Evolutionary conservation across 2,888 invertebrate genomes (phyloP).

Genomic region (Horisme vitalbata): DNA sequence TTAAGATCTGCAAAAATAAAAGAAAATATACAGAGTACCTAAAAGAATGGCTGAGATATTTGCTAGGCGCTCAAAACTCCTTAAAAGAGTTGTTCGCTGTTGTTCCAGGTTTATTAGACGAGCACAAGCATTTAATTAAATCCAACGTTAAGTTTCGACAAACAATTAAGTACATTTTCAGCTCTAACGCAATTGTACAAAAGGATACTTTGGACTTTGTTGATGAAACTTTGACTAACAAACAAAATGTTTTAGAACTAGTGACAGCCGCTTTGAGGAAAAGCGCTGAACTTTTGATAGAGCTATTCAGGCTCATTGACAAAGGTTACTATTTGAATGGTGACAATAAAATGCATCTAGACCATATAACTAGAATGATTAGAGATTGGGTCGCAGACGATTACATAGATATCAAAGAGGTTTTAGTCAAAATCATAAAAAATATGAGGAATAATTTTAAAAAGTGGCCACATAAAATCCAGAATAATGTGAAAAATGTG

Average conservation of each 20-base stretch:
- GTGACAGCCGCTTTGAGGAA: constrained; percentile 39
- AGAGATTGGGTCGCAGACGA: constrained; percentile 30
- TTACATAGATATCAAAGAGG: neutral
- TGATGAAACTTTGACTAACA: constrained; percentile 50
- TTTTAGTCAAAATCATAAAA: constrained; percentile 40
- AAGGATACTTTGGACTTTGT: constrained; percentile 52
- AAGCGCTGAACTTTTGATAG: constrained; percentile 34
- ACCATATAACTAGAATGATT: constrained; percentile 40
- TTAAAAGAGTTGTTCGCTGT: constrained; percentile 11
- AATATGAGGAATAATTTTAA: constrained; percentile 49
- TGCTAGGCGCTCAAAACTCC: constrained; percentile 1
- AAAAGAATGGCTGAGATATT: constrained; percentile 17
- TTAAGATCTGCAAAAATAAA: constrained; percentile 10
- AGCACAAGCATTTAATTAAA: constrained; percentile 13
- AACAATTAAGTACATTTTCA: constrained; percentile 33
- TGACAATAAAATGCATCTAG: constrained; percentile 40
- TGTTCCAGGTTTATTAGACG: constrained; percentile 5
- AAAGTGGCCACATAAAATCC: constrained; percentile 47
- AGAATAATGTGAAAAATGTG: constrained; percentile 41
- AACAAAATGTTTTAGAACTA: constrained; percentile 34
- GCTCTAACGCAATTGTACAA: constrained; percentile 37
- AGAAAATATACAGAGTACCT: constrained; percentile 14
- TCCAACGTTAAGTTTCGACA: constrained; percentile 19
- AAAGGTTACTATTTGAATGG: constrained; percentile 44
- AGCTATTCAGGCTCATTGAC: constrained; percentile 45